A percentile compares a stretch with the other conserved stretches of the same genome.
Evolutionary conservation across 2,113 vertebrate species (phyloP).

Genomic region (Aplodontia rufa): DNA sequence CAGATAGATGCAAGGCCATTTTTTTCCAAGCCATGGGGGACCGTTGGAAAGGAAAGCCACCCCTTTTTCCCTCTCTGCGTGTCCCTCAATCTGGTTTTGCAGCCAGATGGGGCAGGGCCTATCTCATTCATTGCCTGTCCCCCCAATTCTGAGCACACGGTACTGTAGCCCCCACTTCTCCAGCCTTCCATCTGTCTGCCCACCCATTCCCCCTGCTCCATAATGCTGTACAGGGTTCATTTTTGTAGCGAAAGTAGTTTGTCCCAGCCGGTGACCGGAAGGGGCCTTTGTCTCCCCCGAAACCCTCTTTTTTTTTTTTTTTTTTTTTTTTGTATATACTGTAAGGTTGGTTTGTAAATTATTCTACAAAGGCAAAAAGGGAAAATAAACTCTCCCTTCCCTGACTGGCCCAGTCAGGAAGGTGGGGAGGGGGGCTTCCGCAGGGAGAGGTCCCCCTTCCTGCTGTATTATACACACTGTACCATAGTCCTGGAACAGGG

Average conservation of each 20-base stretch:
- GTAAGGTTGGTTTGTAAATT: constrained; percentile 92
- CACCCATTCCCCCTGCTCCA: constrained; percentile 78
- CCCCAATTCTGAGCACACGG: constrained; percentile 90
- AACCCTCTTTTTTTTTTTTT: not conserved
- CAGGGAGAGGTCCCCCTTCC: not conserved
- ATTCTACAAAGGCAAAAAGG: constrained; percentile 79
- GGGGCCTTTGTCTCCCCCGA: constrained; percentile 62
- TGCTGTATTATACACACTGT: constrained; percentile 67
- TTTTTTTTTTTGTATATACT: constrained; percentile 90
- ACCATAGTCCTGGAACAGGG: constrained; percentile 9
- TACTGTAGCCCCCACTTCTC: constrained; percentile 88
- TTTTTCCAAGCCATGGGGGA: constrained; percentile 66
- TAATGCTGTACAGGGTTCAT: constrained; percentile 93
- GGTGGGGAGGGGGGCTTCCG: not conserved
- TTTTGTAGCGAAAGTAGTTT: constrained; percentile 85
- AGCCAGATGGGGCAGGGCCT: not conserved
- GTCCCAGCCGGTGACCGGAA: not conserved
- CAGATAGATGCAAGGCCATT: constrained; percentile 50
- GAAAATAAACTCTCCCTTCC: constrained; percentile 45
- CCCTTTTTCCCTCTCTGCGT: not conserved
- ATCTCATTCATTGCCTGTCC: constrained; percentile 26
- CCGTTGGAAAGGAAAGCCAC: constrained; percentile 22
- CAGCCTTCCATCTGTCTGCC: constrained; percentile 36
- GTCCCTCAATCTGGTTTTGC: not conserved
- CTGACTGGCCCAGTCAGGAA: not conserved